Conservation (phyloP, 2,113 vertebrate species). For the Pithys albifrons region DNA sequence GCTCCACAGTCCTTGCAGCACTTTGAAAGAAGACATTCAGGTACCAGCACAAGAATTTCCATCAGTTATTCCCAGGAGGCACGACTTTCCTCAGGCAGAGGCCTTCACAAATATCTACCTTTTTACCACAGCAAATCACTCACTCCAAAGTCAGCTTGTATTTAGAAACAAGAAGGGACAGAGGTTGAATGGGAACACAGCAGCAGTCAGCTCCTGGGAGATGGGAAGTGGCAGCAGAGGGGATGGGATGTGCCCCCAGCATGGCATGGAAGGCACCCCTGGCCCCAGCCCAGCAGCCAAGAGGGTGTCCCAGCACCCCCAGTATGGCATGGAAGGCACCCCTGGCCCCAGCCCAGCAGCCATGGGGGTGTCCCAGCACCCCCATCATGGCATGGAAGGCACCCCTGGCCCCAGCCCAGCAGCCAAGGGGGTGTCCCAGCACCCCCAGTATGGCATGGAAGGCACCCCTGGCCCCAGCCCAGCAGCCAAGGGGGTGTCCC, state of each 20-base stretch:
- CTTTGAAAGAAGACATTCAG: accelerated
- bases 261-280: neutral
- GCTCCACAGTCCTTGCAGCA: neutral
- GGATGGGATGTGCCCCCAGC: neutral
- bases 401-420: no score
- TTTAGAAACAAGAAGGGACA: neutral
- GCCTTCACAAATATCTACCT: neutral
- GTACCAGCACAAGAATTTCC: neutral
- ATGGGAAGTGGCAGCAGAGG: neutral
- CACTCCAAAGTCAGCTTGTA: neutral
- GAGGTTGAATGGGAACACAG: neutral
- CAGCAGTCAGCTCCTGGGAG: neutral
- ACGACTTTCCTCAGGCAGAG: neutral
- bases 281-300: no score
- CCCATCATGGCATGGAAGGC: no score
- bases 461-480: no score
- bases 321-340: no score
- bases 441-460: no score
- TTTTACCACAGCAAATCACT: neutral
- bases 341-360: no score
- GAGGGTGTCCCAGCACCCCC: no score
- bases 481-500: no score
- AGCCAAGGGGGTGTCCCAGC: no score
- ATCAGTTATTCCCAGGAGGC: neutral
- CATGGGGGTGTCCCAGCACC: no score